Base-by-base conservation (phyloP, 2,113 vertebrate genomes). In the Butorides virescens region DNA sequence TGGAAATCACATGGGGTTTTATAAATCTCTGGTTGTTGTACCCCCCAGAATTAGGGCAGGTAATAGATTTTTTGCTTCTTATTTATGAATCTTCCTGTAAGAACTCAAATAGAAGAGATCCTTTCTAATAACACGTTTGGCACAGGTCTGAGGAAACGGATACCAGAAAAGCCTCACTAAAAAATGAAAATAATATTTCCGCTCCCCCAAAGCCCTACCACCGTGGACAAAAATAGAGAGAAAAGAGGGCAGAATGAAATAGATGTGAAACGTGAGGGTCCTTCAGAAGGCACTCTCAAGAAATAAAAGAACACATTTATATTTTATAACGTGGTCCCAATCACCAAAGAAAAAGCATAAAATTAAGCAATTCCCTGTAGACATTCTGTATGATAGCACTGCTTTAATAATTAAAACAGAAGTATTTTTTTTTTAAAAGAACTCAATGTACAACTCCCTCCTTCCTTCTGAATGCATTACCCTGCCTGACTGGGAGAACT, bases 381-480 rank as follows among this genome's bases (percentile, higher is more conserved):
- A 90, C 65, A 37, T 56, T 92, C 83, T 77, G 67, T 82, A 53
- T 80, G 91, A 83, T 91, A 94, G 92, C n/a, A 72, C 9, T 46
- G 66, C 42, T 92, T 98, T 95, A 98, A 97, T 98, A 96, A 98
- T 97, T 97, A 97, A 98, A 97, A 67, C 27, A 47, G 53, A 92
- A 73, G 34, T 75, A 59, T 58, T 75, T 95, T 95, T 65, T 61
- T 23, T 42, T 39, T 11, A 46, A 47, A 95, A 87, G 47, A 94
- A 47, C 42, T 95, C 47, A 5, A 61, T 79, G 46, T 71, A 62
- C 13, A 7, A 87, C 58, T 90, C 90, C 67, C 59, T 81, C 32
- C 66, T 84, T 53, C 85, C n/a, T 95, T 93, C 83, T 2, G 4
- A 89, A 93, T 72, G 66, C 61, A n/a, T 92, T 87, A 81, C 44